Evolutionary conservation across 2,888 invertebrate species (phyloP).

Genomic region (Nebria salina): DNA sequence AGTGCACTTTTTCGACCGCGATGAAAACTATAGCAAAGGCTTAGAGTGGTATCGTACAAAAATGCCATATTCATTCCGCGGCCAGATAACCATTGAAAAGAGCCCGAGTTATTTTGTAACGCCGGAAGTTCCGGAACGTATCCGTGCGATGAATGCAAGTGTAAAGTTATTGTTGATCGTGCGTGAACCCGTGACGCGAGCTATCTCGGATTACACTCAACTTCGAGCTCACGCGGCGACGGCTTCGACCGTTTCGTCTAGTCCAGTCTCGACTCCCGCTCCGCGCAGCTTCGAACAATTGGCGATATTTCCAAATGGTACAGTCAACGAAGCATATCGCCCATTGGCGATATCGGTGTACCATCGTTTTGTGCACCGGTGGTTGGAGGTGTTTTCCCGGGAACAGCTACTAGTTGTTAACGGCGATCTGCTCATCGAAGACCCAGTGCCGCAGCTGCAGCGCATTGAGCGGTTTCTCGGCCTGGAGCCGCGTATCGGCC

Average conservation of each 20-base stretch:
- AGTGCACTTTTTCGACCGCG: conserved; percentile 96
- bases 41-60: conserved; percentile 94
- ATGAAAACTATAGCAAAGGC: conserved; percentile 90
- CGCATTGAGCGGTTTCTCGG: conserved; percentile 89
- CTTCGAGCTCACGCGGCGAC: conserved; percentile 84
- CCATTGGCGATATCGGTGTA: conserved; percentile 91
- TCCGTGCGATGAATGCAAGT: conserved; percentile 92
- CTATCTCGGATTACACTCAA: conserved; percentile 97
- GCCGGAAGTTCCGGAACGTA: conserved; percentile 92
- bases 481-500: conserved; percentile 74
- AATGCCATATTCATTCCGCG: conserved; percentile 92
- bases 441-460: conserved; percentile 87
- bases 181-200: conserved; percentile 93
- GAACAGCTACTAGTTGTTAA: conserved; percentile 94
- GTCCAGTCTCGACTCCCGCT: conserved; percentile 57
- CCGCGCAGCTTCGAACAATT: conserved; percentile 81
- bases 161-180: conserved; percentile 93
- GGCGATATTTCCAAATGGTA: conserved; percentile 81
- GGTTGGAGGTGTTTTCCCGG: conserved; percentile 92
- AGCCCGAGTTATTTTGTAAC: conserved; percentile 98
- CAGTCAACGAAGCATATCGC: conserved; percentile 83
- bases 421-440: conserved; percentile 90
- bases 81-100: conserved; percentile 96
- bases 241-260: conserved; percentile 70
- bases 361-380: conserved; percentile 86